Percentiles rank a stretch among this genome's conserved stretches.
Evolutionary conservation across 2,113 vertebrate species (phyloP).

Genomic region (Salvelinus alpinus): DNA sequence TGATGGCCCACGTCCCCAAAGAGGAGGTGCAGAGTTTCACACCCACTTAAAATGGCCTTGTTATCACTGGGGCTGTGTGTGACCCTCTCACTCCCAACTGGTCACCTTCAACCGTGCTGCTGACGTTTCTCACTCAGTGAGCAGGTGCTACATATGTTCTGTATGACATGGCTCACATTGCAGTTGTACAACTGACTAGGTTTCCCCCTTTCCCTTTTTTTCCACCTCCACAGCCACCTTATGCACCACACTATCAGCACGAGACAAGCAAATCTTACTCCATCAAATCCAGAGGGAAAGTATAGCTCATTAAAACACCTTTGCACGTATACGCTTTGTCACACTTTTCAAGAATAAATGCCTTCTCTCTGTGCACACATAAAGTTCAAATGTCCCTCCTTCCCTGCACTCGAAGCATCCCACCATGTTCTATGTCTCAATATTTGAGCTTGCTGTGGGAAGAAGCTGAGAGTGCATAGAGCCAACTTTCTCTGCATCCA

Average conservation of each 20-base stretch:
- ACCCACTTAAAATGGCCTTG: slow-evolving; percentile 2
- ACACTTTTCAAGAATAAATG: not conserved
- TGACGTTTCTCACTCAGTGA: not conserved
- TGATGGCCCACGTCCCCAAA: not conserved
- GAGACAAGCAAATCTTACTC: not conserved
- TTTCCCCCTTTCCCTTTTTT: no score
- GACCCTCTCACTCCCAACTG: not conserved
- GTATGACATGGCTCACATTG: not conserved
- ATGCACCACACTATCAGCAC: not conserved
- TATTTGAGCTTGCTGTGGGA: no score
- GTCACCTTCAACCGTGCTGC: not conserved
- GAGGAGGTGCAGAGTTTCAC: slow-evolving; percentile 19
- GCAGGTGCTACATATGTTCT: not conserved
- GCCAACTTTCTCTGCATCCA: no score
- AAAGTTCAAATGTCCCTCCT: no score
- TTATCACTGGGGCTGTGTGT: not conserved
- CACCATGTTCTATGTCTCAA: no score
- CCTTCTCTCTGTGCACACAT: not conserved
- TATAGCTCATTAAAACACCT: not conserved
- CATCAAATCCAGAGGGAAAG: not conserved
- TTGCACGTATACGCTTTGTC: not conserved
- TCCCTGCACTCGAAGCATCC: not conserved
- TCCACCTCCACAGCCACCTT: no score
- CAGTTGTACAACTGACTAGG: no score
- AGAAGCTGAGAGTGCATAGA: no score